Evolutionary conservation across 2,113 vertebrate genomes (phyloP).

Genomic region (Silurus asotus): DNA sequence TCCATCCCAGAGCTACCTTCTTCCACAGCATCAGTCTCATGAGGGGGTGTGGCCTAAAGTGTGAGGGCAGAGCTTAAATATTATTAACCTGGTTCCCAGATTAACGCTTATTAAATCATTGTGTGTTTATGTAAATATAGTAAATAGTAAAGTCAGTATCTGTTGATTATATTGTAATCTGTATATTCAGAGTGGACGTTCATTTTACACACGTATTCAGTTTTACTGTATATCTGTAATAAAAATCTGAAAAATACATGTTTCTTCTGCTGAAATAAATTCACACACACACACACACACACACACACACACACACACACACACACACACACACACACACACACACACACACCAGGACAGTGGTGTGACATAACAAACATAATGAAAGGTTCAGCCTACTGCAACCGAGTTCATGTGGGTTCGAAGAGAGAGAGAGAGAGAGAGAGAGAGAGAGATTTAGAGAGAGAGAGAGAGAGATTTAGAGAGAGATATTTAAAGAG

Average conservation of each 20-base stretch:
- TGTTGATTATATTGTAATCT: too few species aligned
- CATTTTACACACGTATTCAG: not conserved
- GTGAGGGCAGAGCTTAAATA: not conserved
- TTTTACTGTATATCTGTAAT: not conserved
- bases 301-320: not conserved
- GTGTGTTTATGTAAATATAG: too few species aligned
- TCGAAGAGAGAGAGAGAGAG: not conserved
- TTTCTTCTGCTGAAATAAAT: not conserved
- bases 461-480: not conserved
- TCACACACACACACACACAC: not conserved
- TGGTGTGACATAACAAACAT: not conserved
- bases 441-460: too few species aligned
- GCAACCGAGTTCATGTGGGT: constrained; percentile 3
- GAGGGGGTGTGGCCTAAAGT: not conserved
- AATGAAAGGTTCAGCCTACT: constrained; percentile 4
- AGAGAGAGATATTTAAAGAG: too few species aligned
- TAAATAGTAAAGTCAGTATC: too few species aligned
- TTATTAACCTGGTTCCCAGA: not conserved
- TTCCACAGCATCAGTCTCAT: not conserved
- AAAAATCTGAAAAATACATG: not conserved
- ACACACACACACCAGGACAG: not conserved
- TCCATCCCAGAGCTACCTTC: not conserved
- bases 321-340: not conserved
- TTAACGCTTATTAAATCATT: too few species aligned
- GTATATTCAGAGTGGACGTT: not conserved